Conservation (phyloP, 1,140 invertebrate species). For the Temnothorax nylanderi region DNA sequence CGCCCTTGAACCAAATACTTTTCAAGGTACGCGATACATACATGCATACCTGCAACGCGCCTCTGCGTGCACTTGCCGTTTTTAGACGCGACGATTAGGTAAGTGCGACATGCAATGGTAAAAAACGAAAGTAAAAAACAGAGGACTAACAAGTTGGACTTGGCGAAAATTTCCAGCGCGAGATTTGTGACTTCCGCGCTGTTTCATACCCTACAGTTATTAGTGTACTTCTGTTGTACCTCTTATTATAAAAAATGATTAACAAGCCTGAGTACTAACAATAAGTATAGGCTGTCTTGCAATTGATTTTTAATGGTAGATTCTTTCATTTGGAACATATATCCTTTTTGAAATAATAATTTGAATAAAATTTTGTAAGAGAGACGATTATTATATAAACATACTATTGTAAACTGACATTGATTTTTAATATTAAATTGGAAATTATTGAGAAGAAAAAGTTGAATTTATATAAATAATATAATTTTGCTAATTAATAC, state of each 20-base stretch:
- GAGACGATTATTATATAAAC: background rate
- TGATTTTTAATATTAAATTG: too few relatives aligned
- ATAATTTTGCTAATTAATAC: background rate
- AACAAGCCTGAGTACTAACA: background rate
- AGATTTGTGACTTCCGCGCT: background rate
- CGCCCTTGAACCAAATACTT: conserved; percentile 78
- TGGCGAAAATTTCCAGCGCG: background rate
- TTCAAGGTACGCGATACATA: conserved; percentile 72
- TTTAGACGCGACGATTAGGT: conserved; percentile 66
- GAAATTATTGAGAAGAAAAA: background rate
- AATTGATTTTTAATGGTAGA: background rate
- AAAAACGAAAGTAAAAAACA: conserved; percentile 29
- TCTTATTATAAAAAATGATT: background rate
- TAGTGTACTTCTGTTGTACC: background rate
- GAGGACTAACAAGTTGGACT: background rate
- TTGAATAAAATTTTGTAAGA: background rate
- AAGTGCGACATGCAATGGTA: conserved; percentile 65
- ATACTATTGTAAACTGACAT: too few relatives aligned
- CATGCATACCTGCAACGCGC: conserved; percentile 66
- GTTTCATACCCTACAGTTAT: background rate
- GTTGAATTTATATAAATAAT: background rate
- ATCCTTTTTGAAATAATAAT: background rate
- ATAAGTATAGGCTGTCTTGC: background rate
- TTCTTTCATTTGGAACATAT: background rate
- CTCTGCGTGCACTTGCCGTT: conserved; percentile 61